Conservation (phyloP, 2,888 invertebrate genomes). For the Hymenopus coronatus region DNA sequence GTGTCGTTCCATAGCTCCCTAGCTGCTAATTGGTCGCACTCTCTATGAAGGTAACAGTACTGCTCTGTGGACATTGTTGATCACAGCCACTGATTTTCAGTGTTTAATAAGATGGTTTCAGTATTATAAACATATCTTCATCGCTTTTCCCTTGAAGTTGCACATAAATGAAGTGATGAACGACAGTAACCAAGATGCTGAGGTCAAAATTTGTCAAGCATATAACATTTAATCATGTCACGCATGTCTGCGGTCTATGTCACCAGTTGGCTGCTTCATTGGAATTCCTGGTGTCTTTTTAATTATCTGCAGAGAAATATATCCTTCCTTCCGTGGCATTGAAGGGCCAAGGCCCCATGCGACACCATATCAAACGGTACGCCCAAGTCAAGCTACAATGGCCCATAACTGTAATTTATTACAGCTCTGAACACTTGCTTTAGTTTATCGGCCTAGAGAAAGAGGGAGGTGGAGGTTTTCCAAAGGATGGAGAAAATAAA, state of each 20-base stretch:
- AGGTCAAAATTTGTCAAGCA: too few relatives aligned
- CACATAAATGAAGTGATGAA: too few relatives aligned
- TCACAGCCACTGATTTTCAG: too few relatives aligned
- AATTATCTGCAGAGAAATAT: slow-evolving; percentile 2
- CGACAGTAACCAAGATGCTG: too few relatives aligned
- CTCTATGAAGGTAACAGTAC: too few relatives aligned
- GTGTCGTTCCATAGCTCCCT: too few relatives aligned
- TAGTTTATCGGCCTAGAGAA: neutral
- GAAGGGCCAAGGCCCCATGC: neutral
- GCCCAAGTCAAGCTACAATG: slow-evolving; percentile 2
- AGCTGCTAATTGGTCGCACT: too few relatives aligned
- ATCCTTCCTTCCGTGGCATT: neutral
- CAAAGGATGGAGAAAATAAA: neutral
- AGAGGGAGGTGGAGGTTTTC: neutral
- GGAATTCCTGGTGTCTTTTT: neutral
- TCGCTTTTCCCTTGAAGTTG: too few relatives aligned
- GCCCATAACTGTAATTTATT: slow-evolving; percentile 12
- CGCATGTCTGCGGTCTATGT: neutral
- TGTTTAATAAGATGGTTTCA: too few relatives aligned
- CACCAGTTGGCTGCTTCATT: neutral
- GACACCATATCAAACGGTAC: neutral
- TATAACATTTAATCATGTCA: too few relatives aligned
- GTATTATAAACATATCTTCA: too few relatives aligned
- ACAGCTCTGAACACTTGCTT: neutral
- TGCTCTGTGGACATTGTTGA: too few relatives aligned